Percentiles rank a stretch among this genome's conserved stretches.
Conservation (phyloP, 92 coral and sea anemone genomes). For the Isaurus tuberculatus region DNA sequence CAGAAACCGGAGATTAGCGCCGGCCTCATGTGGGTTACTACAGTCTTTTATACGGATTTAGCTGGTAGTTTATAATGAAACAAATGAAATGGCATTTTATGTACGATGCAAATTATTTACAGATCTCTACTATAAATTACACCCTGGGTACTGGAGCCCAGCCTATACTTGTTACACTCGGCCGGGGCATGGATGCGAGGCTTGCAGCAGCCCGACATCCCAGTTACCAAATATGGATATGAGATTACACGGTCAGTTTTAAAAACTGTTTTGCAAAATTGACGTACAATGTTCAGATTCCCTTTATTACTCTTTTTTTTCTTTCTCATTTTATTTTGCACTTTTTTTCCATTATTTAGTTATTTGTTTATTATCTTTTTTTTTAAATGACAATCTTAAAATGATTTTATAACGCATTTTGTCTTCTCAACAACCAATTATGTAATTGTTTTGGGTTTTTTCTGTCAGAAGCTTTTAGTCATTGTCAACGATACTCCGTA, state of each 20-base stretch:
- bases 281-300: not conserved
- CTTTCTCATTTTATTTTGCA: not conserved
- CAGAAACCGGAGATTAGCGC: no score
- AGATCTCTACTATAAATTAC: conserved; percentile 64
- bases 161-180: conserved; percentile 80
- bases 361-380: no score
- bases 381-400: no score
- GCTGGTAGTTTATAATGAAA: no score
- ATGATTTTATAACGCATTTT: no score
- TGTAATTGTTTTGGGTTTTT: not conserved
- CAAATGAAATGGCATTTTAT: no score
- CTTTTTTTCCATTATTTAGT: no score
- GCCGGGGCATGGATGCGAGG: conserved; percentile 60
- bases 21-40: no score
- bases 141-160: conserved; percentile 79
- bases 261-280: not conserved
- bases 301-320: not conserved
- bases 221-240: conserved; percentile 22
- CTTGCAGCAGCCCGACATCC: conserved; percentile 27
- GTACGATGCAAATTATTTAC: not conserved
- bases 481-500: conserved; percentile 45
- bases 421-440: not conserved
- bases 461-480: conserved; percentile 46
- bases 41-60: no score
- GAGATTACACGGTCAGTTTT: conserved; percentile 41